Conservation (phyloP, 2,888 invertebrate species). For the Philhelius pedissequus region DNA sequence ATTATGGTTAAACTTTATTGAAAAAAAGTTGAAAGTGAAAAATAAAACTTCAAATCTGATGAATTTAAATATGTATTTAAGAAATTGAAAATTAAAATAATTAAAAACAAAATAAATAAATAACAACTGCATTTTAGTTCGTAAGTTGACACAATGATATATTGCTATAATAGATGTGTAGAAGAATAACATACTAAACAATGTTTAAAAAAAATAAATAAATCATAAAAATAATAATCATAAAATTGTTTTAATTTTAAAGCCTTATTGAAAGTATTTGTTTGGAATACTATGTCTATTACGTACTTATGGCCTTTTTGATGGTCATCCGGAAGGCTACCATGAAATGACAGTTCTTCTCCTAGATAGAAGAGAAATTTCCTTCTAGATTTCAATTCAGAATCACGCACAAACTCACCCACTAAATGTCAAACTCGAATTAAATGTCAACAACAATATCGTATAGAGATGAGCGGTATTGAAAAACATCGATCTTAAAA, state of each 20-base stretch:
- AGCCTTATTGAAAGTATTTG: background rate
- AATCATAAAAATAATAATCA: slow-evolving; percentile 38
- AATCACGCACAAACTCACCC: too few species aligned
- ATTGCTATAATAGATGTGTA: slow-evolving; percentile 65
- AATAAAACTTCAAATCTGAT: background rate
- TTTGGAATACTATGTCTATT: too few species aligned
- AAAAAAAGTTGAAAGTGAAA: background rate
- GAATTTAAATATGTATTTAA: background rate
- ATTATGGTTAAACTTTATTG: background rate
- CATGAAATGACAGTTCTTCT: too few species aligned
- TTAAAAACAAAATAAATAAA: slow-evolving; percentile 6
- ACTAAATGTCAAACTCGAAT: too few species aligned
- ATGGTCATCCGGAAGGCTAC: too few species aligned
- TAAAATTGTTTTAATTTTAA: background rate
- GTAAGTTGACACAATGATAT: slow-evolving; percentile 48
- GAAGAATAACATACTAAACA: slow-evolving; percentile 57
- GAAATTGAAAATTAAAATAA: slow-evolving; percentile 18
- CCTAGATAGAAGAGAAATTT: too few species aligned
- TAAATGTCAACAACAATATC: too few species aligned
- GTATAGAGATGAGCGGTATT: too few species aligned
- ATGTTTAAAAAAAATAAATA: slow-evolving; percentile 58
- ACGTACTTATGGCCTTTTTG: too few species aligned
- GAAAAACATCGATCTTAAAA: too few species aligned
- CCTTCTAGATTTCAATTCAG: too few species aligned
- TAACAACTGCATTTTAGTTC: slow-evolving; percentile 49